Evolutionary conservation across 2,888 invertebrate species (phyloP).

Genomic region (Acleris sparsana): DNA sequence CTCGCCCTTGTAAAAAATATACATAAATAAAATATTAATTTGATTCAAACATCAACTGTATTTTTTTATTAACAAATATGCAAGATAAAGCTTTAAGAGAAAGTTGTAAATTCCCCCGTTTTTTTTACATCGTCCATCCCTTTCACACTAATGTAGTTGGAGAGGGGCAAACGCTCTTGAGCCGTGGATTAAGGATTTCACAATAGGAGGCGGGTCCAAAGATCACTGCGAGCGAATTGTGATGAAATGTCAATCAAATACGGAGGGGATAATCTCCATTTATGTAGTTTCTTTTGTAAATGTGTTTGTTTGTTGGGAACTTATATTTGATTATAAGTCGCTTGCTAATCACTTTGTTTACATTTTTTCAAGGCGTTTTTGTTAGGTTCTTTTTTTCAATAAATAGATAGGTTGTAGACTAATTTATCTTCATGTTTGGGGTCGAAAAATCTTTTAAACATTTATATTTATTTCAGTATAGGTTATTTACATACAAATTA

Average conservation of each 20-base stretch:
- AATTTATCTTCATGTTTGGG: no score
- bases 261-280: constrained; percentile 52
- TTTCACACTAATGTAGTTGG: constrained; percentile 7
- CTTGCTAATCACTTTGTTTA: constrained; percentile 60
- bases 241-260: constrained; percentile 64
- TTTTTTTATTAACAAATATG: no score
- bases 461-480: no score
- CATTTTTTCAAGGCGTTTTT: constrained; percentile 33
- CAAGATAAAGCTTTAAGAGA: no score
- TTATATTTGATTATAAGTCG: constrained; percentile 27
- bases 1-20: constrained; percentile 16
- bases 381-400: no score
- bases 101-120: no score
- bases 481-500: no score
- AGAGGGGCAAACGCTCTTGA: neutral
- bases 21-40: neutral
- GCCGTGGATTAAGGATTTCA: constrained; percentile 15
- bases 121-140: neutral
- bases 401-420: no score
- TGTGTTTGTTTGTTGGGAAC: constrained; percentile 6
- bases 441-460: no score
- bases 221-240: constrained; percentile 43
- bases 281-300: constrained; percentile 35
- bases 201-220: constrained; percentile 52
- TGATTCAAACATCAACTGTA: no score